Evolutionary conservation across 2,797 vertebrate genomes (phyloP), one percentile per base, ranked within the genome.

Genomic region (Silurus lanzhouensis): DNA sequence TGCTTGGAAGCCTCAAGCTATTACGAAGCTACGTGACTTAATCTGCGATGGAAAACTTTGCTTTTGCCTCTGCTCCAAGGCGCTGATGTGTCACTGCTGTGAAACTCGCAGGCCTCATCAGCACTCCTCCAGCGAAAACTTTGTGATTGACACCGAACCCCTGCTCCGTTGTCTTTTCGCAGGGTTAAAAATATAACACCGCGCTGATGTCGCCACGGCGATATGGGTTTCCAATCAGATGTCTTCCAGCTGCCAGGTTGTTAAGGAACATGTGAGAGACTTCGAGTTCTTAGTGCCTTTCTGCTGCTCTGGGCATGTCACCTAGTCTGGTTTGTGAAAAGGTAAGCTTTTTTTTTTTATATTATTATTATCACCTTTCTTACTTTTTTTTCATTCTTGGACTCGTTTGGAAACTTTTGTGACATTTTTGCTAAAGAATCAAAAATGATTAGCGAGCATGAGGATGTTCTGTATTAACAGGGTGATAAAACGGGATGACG

Each of bases 301-400:
- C 78, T 85, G 88, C 85, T 87, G 83, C 78, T 88, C 85, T 75
- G 81, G 88, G 84, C 85, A 85, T 84, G 81, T 90, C 86, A 90
- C 77, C 81, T 22, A 77, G 82, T 82, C 87, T 58, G 84, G 82
- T 66, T 86, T 86, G 86, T 85, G 84, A 82, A 87, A 83, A 77
- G 57, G 17, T 27, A 83, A 81, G 76, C 85, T 85, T 81, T 75
- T 80, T 55, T 86, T 60, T 74, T 66, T 9, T 22, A 22, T 57
- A 22, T 57, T 75, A 71, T 95, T 48, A 17, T n/a, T 95, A 90
- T 95, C 94, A 90, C 94, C 70, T 63, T 6, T 63, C 58, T 64
- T 27, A 57, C 58, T 74, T 22, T 6, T 27, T 77, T 48, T 95
- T 95, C 94, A 89, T 95, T 94, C 94, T 95, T 84, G 78, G 90